phyloP scores from a whole-genome alignment of 2,888 invertebrate species.

The Sympetrum striolatum region DNA sequence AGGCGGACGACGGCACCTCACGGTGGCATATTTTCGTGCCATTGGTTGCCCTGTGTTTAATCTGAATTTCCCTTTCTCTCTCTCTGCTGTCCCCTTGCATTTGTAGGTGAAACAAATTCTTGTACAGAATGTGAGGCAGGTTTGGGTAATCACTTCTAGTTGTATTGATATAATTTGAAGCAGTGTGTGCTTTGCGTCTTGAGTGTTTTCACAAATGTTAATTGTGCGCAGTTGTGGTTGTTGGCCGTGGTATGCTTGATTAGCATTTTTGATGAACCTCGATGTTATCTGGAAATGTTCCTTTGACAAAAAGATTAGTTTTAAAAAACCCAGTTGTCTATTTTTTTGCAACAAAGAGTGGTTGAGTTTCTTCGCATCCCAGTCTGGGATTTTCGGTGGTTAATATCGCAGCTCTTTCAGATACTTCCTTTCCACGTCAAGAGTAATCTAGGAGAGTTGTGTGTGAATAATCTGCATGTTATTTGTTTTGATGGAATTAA shows the following conservation, averaged over 20 bases:
- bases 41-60: not conserved
- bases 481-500: not conserved
- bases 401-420: too few species aligned
- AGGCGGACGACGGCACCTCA: not conserved
- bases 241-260: not conserved
- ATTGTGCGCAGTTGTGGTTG: slow-evolving; percentile 33
- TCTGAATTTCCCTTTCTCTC: not conserved
- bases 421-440: too few species aligned
- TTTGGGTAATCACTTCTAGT: slow-evolving; percentile 32
- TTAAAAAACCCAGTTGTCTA: too few species aligned
- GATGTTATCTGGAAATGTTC: too few species aligned
- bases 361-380: too few species aligned
- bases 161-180: slow-evolving; percentile 18
- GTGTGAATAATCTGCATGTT: too few species aligned
- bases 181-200: slow-evolving; percentile 27
- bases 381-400: too few species aligned
- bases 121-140: slow-evolving; percentile 42
- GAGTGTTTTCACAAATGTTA: slow-evolving; percentile 34
- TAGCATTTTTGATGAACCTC: not conserved
- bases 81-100: not conserved
- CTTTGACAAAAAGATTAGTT: too few species aligned
- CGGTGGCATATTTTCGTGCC: not conserved
- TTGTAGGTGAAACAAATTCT: not conserved
- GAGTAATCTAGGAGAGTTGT: too few species aligned
- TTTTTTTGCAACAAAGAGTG: too few species aligned